These are phyloP conservation scores for Rhizoglyphus robini DNA, from an alignment of 1,140 invertebrate genomes.

Conservation along the genomic window DNA sequence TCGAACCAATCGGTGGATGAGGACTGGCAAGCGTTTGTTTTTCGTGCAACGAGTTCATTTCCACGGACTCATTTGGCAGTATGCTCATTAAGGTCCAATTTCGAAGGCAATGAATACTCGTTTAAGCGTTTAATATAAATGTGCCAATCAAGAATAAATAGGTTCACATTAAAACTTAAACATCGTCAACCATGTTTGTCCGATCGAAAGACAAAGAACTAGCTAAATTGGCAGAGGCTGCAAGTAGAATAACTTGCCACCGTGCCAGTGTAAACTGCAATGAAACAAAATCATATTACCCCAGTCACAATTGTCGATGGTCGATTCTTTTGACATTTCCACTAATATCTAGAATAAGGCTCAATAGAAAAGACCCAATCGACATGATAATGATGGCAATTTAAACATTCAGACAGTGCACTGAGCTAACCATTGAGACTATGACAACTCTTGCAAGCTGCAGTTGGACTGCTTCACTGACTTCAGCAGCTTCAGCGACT, in stretches of 20 bases:
- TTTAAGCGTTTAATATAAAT: constrained; percentile 16
- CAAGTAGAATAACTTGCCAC: too few species aligned
- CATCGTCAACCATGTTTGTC: background rate
- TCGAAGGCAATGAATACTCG: constrained; percentile 1
- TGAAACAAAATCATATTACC: too few species aligned
- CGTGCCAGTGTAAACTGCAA: constrained; percentile 1
- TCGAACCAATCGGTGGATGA: too few species aligned
- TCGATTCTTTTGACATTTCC: background rate
- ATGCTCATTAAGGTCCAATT: background rate
- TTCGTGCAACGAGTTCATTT: background rate
- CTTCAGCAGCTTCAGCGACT: background rate
- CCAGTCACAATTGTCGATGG: constrained; percentile 8
- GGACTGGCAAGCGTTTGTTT: too few species aligned
- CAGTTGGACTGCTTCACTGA: too few species aligned
- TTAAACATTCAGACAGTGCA: background rate
- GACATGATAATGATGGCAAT: constrained; percentile 1
- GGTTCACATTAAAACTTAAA: constrained; percentile 5
- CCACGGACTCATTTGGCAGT: background rate
- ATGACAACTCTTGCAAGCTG: too few species aligned
- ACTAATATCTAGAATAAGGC: constrained; percentile 8
- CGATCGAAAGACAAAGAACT: too few species aligned
- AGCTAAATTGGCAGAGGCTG: too few species aligned
- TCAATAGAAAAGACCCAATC: background rate
- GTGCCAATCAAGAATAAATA: constrained; percentile 8
- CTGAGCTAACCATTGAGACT: too few species aligned